Evolutionary conservation across 2,113 vertebrate species (phyloP), one percentile per base, ranked within the genome.

Genomic region (Alces alces): DNA sequence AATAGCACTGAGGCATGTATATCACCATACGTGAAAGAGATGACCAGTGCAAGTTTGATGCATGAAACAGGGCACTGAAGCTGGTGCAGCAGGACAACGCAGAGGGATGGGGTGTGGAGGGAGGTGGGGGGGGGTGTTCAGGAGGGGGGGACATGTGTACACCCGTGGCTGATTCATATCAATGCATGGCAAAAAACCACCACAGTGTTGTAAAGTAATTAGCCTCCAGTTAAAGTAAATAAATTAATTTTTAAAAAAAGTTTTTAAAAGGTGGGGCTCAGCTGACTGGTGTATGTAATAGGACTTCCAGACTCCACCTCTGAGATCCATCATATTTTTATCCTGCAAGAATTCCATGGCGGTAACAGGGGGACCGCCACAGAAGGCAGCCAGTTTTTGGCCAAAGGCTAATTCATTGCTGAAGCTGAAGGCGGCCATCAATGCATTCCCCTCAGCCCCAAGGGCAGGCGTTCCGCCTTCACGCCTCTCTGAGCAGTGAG

Each of bases 361-460:
- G 0, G 99, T 99, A 54, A 83, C 36, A 83, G 28, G 45, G 45
- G 28, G 28, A 12, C 8, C 33, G 45, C 45, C 45, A 80, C 30
- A 19, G 28, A 50, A 80, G 28, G 45, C 23, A 25, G 43, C 99
- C 97, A 99, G 98, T 98, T 99, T 99, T 97, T 99, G 99, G 92
- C 99, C 99, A 80, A 99, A 96, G 5, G 99, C 99, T 97, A 99
- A 99, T 98, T 99, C 99, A 3, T 99, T 99, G 97, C 99, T 99
- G 98, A 99, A 99, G 98, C 99, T 99, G 98, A 99, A 99, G 98
- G 99, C 99, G 0, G 99, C 99, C 50, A 99, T 99, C 98, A 99
- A 99, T 94, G 99, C 99, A 98, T 99, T 99, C 99, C 99, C 99
- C 98, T 99, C 99, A 50, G 99, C 99, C 99, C 99, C 96, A 99